A percentile compares a stretch with the other conserved stretches of the same genome.
Conservation (phyloP, 2,888 invertebrate genomes). For the Ischnus inquisitorius region DNA sequence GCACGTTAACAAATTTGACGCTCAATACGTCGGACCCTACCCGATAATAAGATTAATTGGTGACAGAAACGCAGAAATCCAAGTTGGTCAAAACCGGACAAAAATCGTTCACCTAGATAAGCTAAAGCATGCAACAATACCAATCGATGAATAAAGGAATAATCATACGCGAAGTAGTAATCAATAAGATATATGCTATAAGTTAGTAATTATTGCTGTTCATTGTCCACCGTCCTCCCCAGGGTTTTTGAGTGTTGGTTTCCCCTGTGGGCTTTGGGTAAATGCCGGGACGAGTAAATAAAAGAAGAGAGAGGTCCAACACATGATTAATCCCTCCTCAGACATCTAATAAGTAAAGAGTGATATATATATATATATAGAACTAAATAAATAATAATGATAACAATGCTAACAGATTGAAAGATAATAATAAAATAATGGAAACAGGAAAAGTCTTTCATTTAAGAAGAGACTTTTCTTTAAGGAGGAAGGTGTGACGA, state of each 20-base stretch:
- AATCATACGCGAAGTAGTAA: not conserved
- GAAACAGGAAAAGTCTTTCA: slow-evolving; percentile 17
- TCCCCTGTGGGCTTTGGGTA: not conserved
- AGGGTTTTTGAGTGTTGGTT: slow-evolving; percentile 12
- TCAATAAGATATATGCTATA: too few species aligned
- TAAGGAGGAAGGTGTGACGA: slow-evolving; percentile 5
- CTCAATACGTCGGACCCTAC: slow-evolving; percentile 45
- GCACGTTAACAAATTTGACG: slow-evolving; percentile 16
- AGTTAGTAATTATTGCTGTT: not conserved
- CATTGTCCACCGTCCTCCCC: not conserved
- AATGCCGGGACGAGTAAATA: not conserved
- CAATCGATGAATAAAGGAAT: not conserved
- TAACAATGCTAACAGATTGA: too few species aligned
- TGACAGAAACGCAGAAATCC: not conserved
- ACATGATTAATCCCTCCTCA: not conserved
- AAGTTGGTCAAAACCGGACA: not conserved
- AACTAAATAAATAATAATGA: too few species aligned
- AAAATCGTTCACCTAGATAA: slow-evolving; percentile 10
- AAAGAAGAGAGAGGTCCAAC: not conserved
- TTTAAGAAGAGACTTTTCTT: slow-evolving; percentile 14
- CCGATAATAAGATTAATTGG: not conserved
- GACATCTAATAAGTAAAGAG: too few species aligned
- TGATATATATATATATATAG: too few species aligned
- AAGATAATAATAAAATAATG: not conserved
- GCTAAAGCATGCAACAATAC: slow-evolving; percentile 8